A percentile compares a stretch with the other conserved stretches of the same genome.
Evolutionary conservation across 1,140 invertebrate genomes (phyloP).

Genomic region (Drosophila funebris): DNA sequence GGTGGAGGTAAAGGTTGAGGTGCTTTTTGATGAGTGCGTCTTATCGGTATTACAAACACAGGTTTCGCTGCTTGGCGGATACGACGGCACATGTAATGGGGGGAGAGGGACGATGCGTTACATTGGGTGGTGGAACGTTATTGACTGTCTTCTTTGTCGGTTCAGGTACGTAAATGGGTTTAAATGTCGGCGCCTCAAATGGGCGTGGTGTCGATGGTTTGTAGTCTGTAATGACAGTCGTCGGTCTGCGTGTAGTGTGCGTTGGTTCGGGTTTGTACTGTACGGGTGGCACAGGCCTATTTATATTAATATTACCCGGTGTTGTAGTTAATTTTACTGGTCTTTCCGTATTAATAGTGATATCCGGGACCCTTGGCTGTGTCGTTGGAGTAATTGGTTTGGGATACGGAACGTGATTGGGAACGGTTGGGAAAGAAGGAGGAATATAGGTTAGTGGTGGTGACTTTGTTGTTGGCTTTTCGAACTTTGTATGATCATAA

Average conservation of each 20-base stretch:
- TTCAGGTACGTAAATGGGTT: constrained; percentile 40
- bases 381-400: constrained; percentile 53
- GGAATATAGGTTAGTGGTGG: constrained; percentile 82
- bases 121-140: constrained; percentile 46
- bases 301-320: constrained; percentile 73
- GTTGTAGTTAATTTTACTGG: constrained; percentile 58
- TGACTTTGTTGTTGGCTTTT: constrained; percentile 54
- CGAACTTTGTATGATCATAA: constrained; percentile 66
- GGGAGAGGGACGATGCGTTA: constrained; percentile 74
- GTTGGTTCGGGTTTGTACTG: constrained; percentile 22
- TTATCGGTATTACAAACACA: constrained; percentile 77
- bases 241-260: constrained; percentile 9
- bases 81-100: constrained; percentile 57
- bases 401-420: constrained; percentile 57
- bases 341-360: constrained; percentile 76
- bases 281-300: constrained; percentile 43
- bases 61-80: constrained; percentile 61
- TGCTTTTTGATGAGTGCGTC: constrained; percentile 75
- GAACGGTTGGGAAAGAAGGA: constrained; percentile 70
- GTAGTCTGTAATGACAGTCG: constrained; percentile 32
- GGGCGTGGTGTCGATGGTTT: constrained; percentile 42
- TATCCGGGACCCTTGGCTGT: constrained; percentile 78
- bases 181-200: constrained; percentile 16
- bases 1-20: constrained; percentile 58
- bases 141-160: constrained; percentile 10